Base-by-base conservation (phyloP, 2,888 invertebrate species). In the Metalampra italica region DNA sequence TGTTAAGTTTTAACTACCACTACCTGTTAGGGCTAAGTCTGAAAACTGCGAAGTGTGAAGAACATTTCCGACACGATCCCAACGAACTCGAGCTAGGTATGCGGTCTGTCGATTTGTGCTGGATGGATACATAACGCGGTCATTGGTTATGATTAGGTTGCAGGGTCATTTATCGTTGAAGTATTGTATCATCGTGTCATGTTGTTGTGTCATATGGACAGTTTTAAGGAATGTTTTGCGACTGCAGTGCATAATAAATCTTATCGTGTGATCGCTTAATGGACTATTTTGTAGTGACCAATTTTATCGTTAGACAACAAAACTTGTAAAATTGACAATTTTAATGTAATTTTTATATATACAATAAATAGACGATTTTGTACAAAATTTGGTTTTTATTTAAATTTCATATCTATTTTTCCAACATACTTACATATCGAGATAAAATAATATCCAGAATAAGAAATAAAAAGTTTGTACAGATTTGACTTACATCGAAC, bases 301-400 rank as follows among this genome's bases (percentile, higher is more conserved):
- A 89, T 87, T 88, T 85, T 87, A 84, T 79, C 73, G 77, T 78
- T 85, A 85, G 82, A 70, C 75, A 82, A 74, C 65, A 71, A 71
- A 61, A 79, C 76, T 74, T 84, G 86, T 88, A 87, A 87, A 87
- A 84, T 86, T 86, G 86, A 87, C 85, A 86, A 88, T 87, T 88
- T 86, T 85, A 87, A 88, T 86, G 89, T 88, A 87, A 88, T 84
- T 88, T 88, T 89, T 89, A 86, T 89, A 87, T 89, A 87, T 88
- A 89, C 88, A 90, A 86, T 88, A 87, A 90, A 90, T 89, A 88
- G 86, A 86, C 78, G 77, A 76, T 88, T 89, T 88, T 90, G 81
- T 90, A 88, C 80, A 85, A 84, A 83, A 71, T 57, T 54, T 62
- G 66, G 59, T 62, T 73, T 77, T 83, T 79, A 49, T 49, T 52